phyloP scores from a whole-genome alignment of 2,797 vertebrate species.

The Cygnus olor region DNA sequence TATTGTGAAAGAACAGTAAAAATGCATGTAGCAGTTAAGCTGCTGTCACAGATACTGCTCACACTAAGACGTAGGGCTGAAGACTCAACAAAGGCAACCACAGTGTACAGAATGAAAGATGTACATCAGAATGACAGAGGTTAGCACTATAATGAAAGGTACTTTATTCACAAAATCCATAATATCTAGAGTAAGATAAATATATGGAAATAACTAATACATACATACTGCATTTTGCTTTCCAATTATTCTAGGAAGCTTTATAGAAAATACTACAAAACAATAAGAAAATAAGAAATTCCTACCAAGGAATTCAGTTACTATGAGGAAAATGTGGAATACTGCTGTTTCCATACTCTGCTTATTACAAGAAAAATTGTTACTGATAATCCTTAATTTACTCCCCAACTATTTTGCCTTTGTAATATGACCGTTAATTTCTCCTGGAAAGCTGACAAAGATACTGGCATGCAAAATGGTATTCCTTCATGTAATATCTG shows the following conservation, averaged over 20 bases:
- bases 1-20: conserved; percentile 61
- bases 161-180: neutral
- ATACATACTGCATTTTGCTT: neutral
- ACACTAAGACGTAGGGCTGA: conserved; percentile 19
- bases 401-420: neutral
- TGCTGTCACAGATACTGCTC: conserved; percentile 70
- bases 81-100: neutral
- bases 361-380: neutral
- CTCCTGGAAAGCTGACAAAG: neutral
- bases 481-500: neutral
- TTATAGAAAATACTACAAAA: neutral
- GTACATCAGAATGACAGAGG: neutral
- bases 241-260: neutral
- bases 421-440: neutral
- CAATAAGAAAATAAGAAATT: too few species aligned
- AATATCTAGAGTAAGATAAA: neutral
- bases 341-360: neutral
- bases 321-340: neutral
- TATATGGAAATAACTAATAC: neutral
- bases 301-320: neutral
- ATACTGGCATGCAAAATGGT: neutral
- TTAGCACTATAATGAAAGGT: neutral
- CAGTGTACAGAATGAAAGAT: neutral
- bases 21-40: conserved; percentile 78
- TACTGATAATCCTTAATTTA: neutral